Base-by-base conservation (phyloP, 2,113 vertebrate genomes). In the Eurystomus gularis region DNA sequence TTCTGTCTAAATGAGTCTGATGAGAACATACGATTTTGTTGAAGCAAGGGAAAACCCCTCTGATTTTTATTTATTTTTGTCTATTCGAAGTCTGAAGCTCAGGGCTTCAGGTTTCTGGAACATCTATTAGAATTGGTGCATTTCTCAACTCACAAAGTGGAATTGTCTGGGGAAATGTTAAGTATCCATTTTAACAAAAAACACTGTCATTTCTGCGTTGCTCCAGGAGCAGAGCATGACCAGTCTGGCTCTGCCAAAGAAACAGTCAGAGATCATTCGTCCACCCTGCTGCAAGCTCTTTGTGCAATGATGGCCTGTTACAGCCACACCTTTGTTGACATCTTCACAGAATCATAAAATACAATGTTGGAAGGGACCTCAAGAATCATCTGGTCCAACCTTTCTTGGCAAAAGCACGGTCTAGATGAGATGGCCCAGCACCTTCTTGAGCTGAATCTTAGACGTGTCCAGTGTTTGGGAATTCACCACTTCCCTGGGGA, bases 1-100 rank as follows among this genome's bases (percentile, higher is more conserved):
- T 64, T 35, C 73, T 5, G 5, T 77, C 69, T 64, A 51, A 69
- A 79, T 65, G 65, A 24, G 51, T 64, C 69, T 64, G 61, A 10
- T 51, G 46, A 86, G 77, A 94, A 84, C 23, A 42, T 68, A 88
- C 35, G 55, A 60, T 89, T 88, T 88, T 82, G 26, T 84, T 60
- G 81, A 95, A 86, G 70, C 48, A 60, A 72, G 49, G 80, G 73
- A 96, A 92, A 93, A 79, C 14, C 77, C 49, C 65, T 76, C 77
- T 7, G 33, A 71, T 90, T 96, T 95, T 88, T 70, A 60, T 97
- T 94, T 93, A 55, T 92, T 90, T 71, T 33, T 70, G 51, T 68
- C 77, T 94, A 1, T 75, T 93, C 52, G 13, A 81, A 93, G 49
- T 55, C 65, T 80, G 83, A 87, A 82, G 65, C 52, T 78, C 29